Base-by-base conservation (phyloP, 1,140 invertebrate species). In the Ooceraea biroi region DNA sequence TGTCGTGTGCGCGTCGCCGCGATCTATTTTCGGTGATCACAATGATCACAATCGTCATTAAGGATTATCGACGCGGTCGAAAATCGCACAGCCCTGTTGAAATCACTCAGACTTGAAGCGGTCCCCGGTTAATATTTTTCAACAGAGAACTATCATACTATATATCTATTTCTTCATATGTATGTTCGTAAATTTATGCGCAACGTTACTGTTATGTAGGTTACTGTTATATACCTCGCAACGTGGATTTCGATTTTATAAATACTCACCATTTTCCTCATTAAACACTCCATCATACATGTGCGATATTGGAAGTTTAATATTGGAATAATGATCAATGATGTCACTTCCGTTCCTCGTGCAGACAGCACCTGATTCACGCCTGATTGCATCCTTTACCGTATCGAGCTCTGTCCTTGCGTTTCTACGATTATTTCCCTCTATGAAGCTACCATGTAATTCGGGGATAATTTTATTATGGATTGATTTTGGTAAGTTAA, bases 21-120 rank as follows among this genome's bases (percentile, higher is more conserved):
- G 50, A 61, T 87, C 83, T 90, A 91, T 87, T 92, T 92, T 87
- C 61, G 61, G n/a, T 27, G 44, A 74, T 12, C 25, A 66, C 36
- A 44, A 66, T 73, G 57, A 86, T n/a, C n/a, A 63, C 76, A 68
- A 86, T 82, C 50, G 46, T 27, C 10, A 48, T 65, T 69, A 77
- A 68, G 25, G 36, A 84, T 55, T 17, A 27, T 82, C 25, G 46
- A 88, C 74, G n/a, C 50, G 52, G 55, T 50, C 76, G 80, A 88
- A 73, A 72, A 61, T 41, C 46, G 60, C 36, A 50, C 46, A 44
- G 10, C 22, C 22, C 50, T 2, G 10, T 1, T 60, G 10, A 17
- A 22, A 63, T n/a, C n/a, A n/a, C n/a, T n/a, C n/a, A n/a, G n/a
- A n/a, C n/a, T n/a, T n/a, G n/a, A n/a, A n/a, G n/a, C n/a, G n/a